Percentiles rank a stretch among this genome's conserved stretches.
Conservation (phyloP, 2,797 vertebrate species). For the Alectoris magna region DNA sequence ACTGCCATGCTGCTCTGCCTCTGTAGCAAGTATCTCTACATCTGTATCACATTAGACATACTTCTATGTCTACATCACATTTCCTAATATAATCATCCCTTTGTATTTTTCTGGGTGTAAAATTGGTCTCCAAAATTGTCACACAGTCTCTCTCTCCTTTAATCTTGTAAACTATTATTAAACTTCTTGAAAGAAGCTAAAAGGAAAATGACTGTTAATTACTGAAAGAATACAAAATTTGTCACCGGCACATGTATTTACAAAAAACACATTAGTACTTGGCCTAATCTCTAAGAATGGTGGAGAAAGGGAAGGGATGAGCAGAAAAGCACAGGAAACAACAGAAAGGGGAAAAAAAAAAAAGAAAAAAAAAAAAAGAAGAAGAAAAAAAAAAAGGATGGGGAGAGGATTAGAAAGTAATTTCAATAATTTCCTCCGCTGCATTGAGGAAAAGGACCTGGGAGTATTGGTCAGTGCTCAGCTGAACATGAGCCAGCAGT, state of each 20-base stretch:
- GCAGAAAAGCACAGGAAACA: not conserved
- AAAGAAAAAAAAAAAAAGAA: not conserved
- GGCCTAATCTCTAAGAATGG: not conserved
- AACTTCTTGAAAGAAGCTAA: not conserved
- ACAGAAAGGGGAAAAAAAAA: not conserved
- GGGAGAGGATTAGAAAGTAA: not conserved
- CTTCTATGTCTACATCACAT: too few species aligned
- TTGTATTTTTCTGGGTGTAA: not conserved
- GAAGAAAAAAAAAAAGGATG: not conserved
- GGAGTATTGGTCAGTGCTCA: too few species aligned
- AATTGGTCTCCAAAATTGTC: not conserved
- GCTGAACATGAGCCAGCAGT: too few species aligned
- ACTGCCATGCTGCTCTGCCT: not conserved
- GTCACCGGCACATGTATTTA: not conserved
- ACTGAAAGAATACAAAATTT: not conserved
- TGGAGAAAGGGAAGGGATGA: not conserved
- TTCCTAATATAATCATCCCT: not conserved
- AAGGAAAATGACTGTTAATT: not conserved
- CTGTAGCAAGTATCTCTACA: not conserved
- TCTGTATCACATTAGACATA: not conserved
- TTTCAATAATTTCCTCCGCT: not conserved
- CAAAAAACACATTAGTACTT: not conserved
- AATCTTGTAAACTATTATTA: not conserved
- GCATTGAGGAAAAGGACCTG: too few species aligned
- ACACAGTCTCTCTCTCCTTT: not conserved